A percentile compares a stretch with the other conserved stretches of the same genome.
Conservation (phyloP, 1,140 invertebrate genomes). For the Drosophila cardini region DNA sequence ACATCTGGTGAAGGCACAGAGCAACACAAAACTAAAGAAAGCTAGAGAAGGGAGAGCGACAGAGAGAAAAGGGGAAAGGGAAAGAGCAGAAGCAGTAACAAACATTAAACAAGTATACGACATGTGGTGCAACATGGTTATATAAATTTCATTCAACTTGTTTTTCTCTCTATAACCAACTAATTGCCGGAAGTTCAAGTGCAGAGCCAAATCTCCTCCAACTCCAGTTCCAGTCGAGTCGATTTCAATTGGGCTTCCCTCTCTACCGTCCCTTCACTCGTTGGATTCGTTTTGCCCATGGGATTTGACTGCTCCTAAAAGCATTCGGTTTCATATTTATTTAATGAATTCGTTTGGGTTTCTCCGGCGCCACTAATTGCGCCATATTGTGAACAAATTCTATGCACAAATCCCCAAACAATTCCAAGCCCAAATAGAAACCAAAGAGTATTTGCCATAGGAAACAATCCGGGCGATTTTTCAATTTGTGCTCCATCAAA, state of each 20-base stretch:
- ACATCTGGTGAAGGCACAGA: constrained; percentile 8
- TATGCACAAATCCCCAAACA: constrained; percentile 70
- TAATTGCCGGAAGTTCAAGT: constrained; percentile 75
- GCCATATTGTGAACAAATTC: constrained; percentile 63
- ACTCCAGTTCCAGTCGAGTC: neutral
- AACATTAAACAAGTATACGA: constrained; percentile 66
- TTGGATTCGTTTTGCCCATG: neutral
- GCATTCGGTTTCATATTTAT: constrained; percentile 72
- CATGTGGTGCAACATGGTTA: constrained; percentile 57
- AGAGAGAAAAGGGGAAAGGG: constrained; percentile 12
- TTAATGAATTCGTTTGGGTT: constrained; percentile 61
- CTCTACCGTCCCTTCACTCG: neutral
- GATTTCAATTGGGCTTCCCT: constrained; percentile 7
- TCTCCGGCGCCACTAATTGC: constrained; percentile 61
- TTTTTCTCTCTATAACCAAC: constrained; percentile 22
- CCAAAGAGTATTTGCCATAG: constrained; percentile 4
- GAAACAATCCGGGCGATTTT: constrained; percentile 37
- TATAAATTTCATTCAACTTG: constrained; percentile 45
- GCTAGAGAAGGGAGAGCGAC: no score
- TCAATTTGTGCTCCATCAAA: constrained; percentile 38
- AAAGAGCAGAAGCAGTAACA: constrained; percentile 21
- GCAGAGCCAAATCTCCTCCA: constrained; percentile 12
- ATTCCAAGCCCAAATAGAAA: constrained; percentile 41
- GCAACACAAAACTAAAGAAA: constrained; percentile 22
- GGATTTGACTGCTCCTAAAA: constrained; percentile 40